These are phyloP conservation scores for Pristionchus fissidentatus DNA, from an alignment of 2,888 invertebrate genomes.

Conservation along the genomic window DNA sequence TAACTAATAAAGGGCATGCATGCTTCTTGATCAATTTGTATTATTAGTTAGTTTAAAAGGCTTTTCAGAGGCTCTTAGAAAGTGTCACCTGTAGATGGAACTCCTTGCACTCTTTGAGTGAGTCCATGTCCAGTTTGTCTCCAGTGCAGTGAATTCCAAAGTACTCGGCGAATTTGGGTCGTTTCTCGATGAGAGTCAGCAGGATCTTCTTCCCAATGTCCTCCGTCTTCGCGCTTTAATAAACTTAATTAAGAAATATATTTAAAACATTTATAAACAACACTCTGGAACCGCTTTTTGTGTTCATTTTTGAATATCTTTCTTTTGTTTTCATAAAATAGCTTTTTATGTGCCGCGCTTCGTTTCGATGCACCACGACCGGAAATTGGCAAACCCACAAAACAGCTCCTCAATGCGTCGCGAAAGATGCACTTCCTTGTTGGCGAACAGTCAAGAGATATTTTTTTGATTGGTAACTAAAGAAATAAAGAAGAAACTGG, in stretches of 20 bases:
- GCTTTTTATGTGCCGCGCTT: no score
- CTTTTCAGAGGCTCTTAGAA: background rate
- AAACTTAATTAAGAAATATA: background rate
- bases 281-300: no score
- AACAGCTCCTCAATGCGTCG: no score
- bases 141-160: slow-evolving; percentile 64
- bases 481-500: no score
- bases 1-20: background rate
- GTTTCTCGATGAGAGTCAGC: slow-evolving; percentile 66
- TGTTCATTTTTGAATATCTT: no score
- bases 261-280: background rate
- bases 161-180: slow-evolving; percentile 72
- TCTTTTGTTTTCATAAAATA: no score
- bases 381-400: no score
- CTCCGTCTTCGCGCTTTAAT: slow-evolving; percentile 67
- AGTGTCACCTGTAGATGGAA: slow-evolving; percentile 65
- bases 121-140: slow-evolving; percentile 63
- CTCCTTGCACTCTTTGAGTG: slow-evolving; percentile 65
- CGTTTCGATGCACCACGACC: background rate
- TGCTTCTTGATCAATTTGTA: background rate
- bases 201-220: slow-evolving; percentile 70
- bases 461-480: no score
- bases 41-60: background rate
- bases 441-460: no score
- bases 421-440: no score